Evolutionary conservation across 2,888 invertebrate species (phyloP).

Genomic region (Apeira syringaria): DNA sequence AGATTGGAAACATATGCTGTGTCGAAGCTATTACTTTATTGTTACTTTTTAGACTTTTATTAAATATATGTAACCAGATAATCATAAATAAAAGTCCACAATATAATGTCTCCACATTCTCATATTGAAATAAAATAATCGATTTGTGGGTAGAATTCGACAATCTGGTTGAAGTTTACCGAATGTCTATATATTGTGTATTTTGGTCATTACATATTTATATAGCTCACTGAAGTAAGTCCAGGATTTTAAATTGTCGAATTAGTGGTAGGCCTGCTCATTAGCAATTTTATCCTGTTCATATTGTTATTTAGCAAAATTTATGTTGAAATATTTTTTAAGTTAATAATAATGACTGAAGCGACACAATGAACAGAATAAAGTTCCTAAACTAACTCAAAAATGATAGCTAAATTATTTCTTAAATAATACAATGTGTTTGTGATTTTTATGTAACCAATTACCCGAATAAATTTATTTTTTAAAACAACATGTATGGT

Average conservation of each 20-base stretch:
- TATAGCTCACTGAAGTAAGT: slow-evolving; percentile 9
- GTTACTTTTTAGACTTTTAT: slow-evolving; percentile 20
- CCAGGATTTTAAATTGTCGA: slow-evolving; percentile 29
- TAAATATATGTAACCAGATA: slow-evolving; percentile 15
- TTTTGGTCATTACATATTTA: slow-evolving; percentile 6
- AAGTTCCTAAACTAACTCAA: slow-evolving; percentile 51
- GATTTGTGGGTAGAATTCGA: not conserved
- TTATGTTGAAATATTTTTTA: slow-evolving; percentile 54
- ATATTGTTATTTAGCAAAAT: slow-evolving; percentile 54
- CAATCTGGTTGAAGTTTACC: not conserved
- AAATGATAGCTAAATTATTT: slow-evolving; percentile 68
- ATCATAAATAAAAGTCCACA: slow-evolving; percentile 12
- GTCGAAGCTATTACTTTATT: slow-evolving; percentile 21
- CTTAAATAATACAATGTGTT: slow-evolving; percentile 59
- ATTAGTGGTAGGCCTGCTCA: slow-evolving; percentile 53
- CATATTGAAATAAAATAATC: slow-evolving; percentile 12
- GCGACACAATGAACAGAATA: slow-evolving; percentile 52
- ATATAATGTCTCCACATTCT: slow-evolving; percentile 15
- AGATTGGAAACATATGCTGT: slow-evolving; percentile 22
- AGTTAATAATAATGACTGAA: slow-evolving; percentile 68
- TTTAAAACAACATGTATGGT: slow-evolving; percentile 63
- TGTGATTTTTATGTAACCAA: slow-evolving; percentile 57
- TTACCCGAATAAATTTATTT: slow-evolving; percentile 49
- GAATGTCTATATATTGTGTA: slow-evolving; percentile 2
- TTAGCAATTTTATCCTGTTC: slow-evolving; percentile 47